Conservation (phyloP, 2,113 vertebrate species). For the Rhea pennata region DNA sequence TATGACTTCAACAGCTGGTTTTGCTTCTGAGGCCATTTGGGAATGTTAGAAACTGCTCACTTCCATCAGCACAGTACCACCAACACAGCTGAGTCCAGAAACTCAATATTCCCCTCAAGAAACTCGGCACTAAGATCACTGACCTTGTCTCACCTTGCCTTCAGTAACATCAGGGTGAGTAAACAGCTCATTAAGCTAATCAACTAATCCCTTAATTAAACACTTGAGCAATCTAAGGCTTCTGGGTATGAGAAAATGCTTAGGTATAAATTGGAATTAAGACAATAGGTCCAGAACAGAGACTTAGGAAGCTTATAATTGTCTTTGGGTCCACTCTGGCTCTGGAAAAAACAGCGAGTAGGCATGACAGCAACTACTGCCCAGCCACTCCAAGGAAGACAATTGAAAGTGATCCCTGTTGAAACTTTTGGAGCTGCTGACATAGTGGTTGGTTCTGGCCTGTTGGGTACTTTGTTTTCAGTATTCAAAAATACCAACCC, state of each 20-base stretch:
- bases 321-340: neutral
- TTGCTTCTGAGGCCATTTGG: neutral
- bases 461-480: neutral
- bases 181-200: neutral
- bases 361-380: neutral
- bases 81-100: neutral
- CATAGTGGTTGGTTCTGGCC: neutral
- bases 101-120: neutral
- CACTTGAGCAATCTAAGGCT: neutral
- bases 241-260: neutral
- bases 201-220: neutral
- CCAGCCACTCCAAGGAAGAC: neutral
- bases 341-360: neutral
- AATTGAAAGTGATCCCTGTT: neutral
- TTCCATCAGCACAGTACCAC: neutral
- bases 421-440: neutral
- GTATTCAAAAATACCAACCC: neutral
- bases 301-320: neutral
- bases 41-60: neutral
- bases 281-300: neutral
- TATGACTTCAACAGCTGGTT: neutral
- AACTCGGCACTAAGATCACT: neutral
- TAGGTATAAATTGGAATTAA: neutral
- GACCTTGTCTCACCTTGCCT: too few species aligned
- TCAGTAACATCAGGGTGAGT: neutral